phyloP scores from a whole-genome alignment of 2,113 vertebrate species.

The Pogona vitticeps region DNA sequence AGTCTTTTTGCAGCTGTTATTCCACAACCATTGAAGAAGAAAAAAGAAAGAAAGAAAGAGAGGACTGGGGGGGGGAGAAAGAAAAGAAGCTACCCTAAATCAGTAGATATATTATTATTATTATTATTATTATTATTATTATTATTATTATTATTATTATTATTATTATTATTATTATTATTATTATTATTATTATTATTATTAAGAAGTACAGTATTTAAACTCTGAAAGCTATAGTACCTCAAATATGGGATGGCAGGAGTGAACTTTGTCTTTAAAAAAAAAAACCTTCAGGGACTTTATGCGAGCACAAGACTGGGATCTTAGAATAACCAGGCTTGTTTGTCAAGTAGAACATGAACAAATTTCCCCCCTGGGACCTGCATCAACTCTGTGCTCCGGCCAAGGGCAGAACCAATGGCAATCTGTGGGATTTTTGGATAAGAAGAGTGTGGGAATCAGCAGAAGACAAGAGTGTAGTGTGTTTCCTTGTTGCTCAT shows the following conservation, averaged over 20 bases:
- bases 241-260: neutral
- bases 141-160: neutral
- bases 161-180: neutral
- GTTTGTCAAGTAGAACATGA: slow-evolving; percentile 67
- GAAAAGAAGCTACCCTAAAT: neutral
- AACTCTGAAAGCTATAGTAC: neutral
- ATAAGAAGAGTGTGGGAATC: slow-evolving; percentile 81
- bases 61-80: neutral
- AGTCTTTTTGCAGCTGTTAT: slow-evolving; percentile 20
- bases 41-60: too few relatives aligned
- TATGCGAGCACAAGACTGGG: slow-evolving; percentile 38
- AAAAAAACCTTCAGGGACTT: slow-evolving; percentile 65
- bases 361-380: slow-evolving; percentile 73
- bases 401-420: slow-evolving; percentile 71
- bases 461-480: slow-evolving; percentile 63
- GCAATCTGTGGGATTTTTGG: slow-evolving; percentile 76
- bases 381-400: slow-evolving; percentile 56
- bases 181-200: neutral
- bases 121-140: neutral
- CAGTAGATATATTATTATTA: neutral
- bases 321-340: slow-evolving; percentile 63
- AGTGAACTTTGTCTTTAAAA: slow-evolving; percentile 14
- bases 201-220: too few relatives aligned
- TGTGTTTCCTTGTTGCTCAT: slow-evolving; percentile 74
- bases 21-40: too few relatives aligned